Percentiles rank a stretch among this genome's conserved stretches.
Evolutionary conservation across 37 sponge, comb jelly and placozoan genomes (phyloP).

Genomic region (Diacarnus erythraeanus): DNA sequence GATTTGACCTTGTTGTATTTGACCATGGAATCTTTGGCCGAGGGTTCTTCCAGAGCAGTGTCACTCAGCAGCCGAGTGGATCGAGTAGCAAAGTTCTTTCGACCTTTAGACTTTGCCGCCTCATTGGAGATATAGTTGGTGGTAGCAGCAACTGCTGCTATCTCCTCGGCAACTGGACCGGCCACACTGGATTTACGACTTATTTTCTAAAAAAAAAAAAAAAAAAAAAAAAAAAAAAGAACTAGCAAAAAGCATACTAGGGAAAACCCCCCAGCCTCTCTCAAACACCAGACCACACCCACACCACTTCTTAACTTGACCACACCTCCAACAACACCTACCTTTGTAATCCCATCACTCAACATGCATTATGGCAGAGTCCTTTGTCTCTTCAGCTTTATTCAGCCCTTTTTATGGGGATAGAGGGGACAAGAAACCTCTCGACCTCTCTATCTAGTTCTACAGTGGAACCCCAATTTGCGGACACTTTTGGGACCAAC

Average conservation of each 20-base stretch:
- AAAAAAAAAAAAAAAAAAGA: not conserved
- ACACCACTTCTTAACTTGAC: too few relatives aligned
- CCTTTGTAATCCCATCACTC: too few relatives aligned
- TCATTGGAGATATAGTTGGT: conserved; percentile 20
- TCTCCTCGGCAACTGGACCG: conserved; percentile 54
- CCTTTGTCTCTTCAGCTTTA: too few relatives aligned
- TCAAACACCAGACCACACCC: too few relatives aligned
- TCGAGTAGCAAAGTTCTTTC: not conserved
- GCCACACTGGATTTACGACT: conserved; percentile 55
- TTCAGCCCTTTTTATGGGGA: too few relatives aligned
- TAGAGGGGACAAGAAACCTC: too few relatives aligned
- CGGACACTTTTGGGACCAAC: too few relatives aligned
- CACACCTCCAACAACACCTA: too few relatives aligned
- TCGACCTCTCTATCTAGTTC: too few relatives aligned
- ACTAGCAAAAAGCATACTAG: not conserved
- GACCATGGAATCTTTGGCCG: conserved; percentile 10
- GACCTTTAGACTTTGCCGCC: not conserved
- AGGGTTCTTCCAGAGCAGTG: not conserved
- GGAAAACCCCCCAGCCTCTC: not conserved
- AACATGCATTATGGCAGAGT: too few relatives aligned
- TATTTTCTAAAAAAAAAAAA: not conserved
- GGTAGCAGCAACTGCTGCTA: conserved; percentile 46
- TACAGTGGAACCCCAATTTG: too few relatives aligned
- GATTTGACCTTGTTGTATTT: conserved; percentile 42
- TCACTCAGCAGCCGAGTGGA: conserved; percentile 17